Percentiles rank a stretch among this genome's conserved stretches.
These are phyloP conservation scores for Elymnias hypermnestra DNA, from an alignment of 1,140 invertebrate species.

Conservation along the genomic window DNA sequence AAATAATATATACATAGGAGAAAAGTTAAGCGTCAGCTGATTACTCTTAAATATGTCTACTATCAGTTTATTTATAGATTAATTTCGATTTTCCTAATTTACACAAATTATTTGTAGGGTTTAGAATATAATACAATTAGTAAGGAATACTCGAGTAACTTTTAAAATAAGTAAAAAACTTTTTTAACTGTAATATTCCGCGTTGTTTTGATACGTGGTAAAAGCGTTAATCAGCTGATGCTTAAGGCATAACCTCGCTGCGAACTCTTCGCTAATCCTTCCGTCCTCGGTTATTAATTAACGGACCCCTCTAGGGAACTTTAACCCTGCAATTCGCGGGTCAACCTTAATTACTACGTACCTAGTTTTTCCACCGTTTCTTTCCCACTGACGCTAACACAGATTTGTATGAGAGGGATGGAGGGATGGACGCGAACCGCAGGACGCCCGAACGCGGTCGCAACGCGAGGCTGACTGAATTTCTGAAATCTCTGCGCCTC, in stretches of 20 bases:
- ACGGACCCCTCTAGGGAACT: conserved; percentile 34
- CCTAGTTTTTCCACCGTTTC: conserved; percentile 46
- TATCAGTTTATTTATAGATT: no score
- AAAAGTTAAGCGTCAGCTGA: no score
- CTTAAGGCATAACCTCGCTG: background rate
- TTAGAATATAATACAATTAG: no score
- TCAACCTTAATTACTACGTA: conserved; percentile 45
- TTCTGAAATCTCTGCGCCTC: conserved; percentile 42
- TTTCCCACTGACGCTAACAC: conserved; percentile 41
- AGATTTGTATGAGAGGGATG: conserved; percentile 42
- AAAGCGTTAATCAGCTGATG: conserved; percentile 1
- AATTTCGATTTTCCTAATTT: no score
- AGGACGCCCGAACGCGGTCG: conserved; percentile 26
- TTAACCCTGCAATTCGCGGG: conserved; percentile 42
- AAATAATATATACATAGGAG: no score
- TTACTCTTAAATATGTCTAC: no score
- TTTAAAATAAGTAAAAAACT: no score
- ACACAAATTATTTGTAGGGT: no score
- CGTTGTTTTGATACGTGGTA: background rate
- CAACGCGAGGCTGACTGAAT: conserved; percentile 38
- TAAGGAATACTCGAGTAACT: no score
- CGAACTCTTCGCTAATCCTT: background rate
- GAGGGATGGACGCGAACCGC: conserved; percentile 10
- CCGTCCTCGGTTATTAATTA: conserved; percentile 29
- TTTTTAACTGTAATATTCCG: no score